A percentile compares a stretch with the other conserved stretches of the same genome.
These are phyloP conservation scores for Apamea crenata DNA, from an alignment of 2,888 invertebrate genomes.

Conservation along the genomic window DNA sequence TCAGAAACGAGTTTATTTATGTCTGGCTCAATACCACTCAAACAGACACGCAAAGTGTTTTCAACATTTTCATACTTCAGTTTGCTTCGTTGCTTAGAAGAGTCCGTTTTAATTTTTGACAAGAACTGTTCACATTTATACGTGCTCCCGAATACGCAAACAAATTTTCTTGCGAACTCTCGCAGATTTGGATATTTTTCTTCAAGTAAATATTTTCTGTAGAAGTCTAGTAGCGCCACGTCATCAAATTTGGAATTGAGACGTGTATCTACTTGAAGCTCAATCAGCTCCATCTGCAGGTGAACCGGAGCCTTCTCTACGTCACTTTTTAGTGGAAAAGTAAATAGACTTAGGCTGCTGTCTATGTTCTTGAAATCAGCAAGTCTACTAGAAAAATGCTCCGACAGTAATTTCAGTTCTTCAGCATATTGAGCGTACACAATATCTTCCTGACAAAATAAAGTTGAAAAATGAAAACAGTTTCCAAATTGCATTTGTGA, in stretches of 20 bases:
- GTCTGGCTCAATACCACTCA: constrained; percentile 7
- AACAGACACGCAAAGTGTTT: background rate
- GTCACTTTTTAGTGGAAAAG: constrained; percentile 1
- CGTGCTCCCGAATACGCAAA: background rate
- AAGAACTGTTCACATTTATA: background rate
- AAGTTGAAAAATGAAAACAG: constrained; percentile 2
- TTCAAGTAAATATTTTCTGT: constrained; percentile 2
- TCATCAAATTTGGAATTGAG: constrained; percentile 4
- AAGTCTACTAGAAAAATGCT: constrained; percentile 1
- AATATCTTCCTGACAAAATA: constrained; percentile 2
- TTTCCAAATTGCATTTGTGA: constrained; percentile 1
- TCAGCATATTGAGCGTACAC: background rate
- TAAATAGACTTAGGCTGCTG: background rate
- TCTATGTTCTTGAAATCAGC: constrained; percentile 6
- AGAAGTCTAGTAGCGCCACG: background rate
- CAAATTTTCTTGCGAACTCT: background rate
- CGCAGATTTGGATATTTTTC: background rate
- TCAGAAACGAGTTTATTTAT: background rate
- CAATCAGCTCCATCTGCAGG: constrained; percentile 7
- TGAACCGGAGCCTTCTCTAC: background rate
- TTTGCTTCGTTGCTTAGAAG: background rate
- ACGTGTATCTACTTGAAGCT: background rate
- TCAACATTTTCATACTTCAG: background rate
- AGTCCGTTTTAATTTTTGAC: background rate
- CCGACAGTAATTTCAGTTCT: constrained; percentile 1